These are phyloP conservation scores for Gallinago stenura DNA, from an alignment of 2,797 vertebrate species.

Conservation along the genomic window DNA sequence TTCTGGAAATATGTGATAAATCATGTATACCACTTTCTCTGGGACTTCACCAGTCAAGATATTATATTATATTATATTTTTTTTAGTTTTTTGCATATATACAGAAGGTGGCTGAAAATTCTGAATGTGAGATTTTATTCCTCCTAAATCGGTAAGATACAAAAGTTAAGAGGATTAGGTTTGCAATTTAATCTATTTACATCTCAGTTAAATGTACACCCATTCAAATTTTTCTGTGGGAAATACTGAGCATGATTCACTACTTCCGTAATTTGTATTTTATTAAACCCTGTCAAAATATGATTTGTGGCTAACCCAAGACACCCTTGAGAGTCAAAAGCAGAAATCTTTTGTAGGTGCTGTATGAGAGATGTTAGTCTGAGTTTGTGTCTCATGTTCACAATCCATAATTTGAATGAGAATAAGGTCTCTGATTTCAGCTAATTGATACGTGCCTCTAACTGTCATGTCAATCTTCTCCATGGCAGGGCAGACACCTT, in stretches of 20 bases:
- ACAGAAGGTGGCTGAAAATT: background rate
- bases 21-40: background rate
- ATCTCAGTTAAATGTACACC: conserved; percentile 8
- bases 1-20: background rate
- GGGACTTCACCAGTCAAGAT: background rate
- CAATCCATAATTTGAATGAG: conserved; percentile 55
- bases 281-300: conserved; percentile 75
- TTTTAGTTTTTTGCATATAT: background rate
- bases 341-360: conserved; percentile 62
- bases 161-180: conserved; percentile 22
- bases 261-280: conserved; percentile 67
- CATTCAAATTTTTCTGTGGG: conserved; percentile 25
- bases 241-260: conserved; percentile 51
- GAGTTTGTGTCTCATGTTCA: conserved; percentile 26
- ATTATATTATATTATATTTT: rapidly evolving
- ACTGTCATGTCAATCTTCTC: conserved; percentile 19
- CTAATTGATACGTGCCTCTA: conserved; percentile 56
- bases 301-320: conserved; percentile 54
- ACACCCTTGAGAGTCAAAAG: conserved; percentile 38
- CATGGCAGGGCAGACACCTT: background rate
- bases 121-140: background rate
- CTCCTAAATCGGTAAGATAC: conserved; percentile 3
- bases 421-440: conserved; percentile 61
- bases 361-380: conserved; percentile 56
- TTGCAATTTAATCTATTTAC: conserved; percentile 46